phyloP scores from a whole-genome alignment of 2,797 vertebrate genomes.

The Gallirallus australis region DNA sequence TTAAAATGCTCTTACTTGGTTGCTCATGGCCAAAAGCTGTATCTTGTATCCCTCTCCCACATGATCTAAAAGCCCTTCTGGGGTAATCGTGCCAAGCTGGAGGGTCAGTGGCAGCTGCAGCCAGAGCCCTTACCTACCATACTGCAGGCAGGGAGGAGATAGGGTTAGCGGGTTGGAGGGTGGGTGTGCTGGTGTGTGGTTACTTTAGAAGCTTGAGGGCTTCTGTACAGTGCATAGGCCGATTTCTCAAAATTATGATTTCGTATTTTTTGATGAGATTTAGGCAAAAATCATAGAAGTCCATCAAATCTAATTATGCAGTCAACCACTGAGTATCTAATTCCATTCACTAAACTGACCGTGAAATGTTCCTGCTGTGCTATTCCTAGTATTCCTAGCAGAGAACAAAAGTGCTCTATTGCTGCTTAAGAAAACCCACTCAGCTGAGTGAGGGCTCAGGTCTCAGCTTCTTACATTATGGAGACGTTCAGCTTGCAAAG shows the following conservation, averaged over 20 bases:
- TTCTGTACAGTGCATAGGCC: background rate
- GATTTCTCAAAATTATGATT: background rate
- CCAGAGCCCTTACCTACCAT: background rate
- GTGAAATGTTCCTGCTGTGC: constrained; percentile 3
- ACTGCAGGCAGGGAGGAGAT: background rate
- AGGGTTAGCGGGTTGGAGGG: too few species aligned
- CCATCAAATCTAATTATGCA: background rate
- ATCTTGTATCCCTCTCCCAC: background rate
- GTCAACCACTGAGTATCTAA: background rate
- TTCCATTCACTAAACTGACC: background rate
- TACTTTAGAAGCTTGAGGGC: background rate
- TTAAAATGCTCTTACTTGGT: background rate
- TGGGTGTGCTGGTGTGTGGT: background rate
- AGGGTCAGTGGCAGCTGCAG: background rate
- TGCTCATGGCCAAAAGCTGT: background rate
- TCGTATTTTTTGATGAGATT: background rate
- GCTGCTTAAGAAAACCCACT: background rate
- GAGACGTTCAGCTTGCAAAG: background rate
- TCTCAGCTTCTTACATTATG: background rate
- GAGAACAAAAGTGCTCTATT: background rate
- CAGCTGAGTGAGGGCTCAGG: background rate
- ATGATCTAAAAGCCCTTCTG: background rate
- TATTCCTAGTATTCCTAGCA: background rate
- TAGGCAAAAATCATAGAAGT: background rate
- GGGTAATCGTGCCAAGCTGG: background rate